Evolutionary conservation across 2,113 vertebrate species (phyloP), one percentile per base, ranked within the genome.

Genomic region (Willisornis vidua): DNA sequence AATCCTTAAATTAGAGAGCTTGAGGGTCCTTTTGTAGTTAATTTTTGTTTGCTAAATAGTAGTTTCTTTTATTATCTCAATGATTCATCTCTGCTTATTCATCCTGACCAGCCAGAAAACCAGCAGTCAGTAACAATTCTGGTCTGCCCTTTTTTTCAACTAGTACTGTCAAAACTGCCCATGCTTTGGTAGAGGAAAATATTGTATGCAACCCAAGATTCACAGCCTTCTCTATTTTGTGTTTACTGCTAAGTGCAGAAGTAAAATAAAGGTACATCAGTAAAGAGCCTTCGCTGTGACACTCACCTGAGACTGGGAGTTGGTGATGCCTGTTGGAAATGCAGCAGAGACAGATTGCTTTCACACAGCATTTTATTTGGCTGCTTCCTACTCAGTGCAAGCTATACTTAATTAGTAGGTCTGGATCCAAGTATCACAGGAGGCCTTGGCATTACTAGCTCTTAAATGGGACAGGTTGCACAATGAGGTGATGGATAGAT

Each of bases 61-160:
- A 66, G 62, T 72, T 84, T 66, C 35, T 68, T 89, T 58, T 87
- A 52, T 68, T 82, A 71, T 52, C 49, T 2, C 1, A 77, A 45
- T 93, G 87, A 89, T 94, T 96, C 49, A 93, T 75, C 62, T 89
- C 54, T 89, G 31, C 22, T 93, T 85, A 58, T 87, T 92, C 59
- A 83, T 57, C 45, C 58, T 11, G n/a, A 71, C 51, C 17, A 23
- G 35, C 19, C 62, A 20, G 87, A 68, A 78, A 37, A 87, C 29
- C 41, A 70, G 26, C 49, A 67, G 46, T 87, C 63, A 59, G 29
- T 75, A 57, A 45, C n/a, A 83, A 39, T 73, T 96, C 77, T 63
- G 39, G 12, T 62, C 78, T 82, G 86, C 80, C 23, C 87, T 89
- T 29, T 35, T 81, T 90, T 94, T 71, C 49, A 72, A 72, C 41